Conservation (phyloP, 2,888 invertebrate species). For the Coelopa pilipes region DNA sequence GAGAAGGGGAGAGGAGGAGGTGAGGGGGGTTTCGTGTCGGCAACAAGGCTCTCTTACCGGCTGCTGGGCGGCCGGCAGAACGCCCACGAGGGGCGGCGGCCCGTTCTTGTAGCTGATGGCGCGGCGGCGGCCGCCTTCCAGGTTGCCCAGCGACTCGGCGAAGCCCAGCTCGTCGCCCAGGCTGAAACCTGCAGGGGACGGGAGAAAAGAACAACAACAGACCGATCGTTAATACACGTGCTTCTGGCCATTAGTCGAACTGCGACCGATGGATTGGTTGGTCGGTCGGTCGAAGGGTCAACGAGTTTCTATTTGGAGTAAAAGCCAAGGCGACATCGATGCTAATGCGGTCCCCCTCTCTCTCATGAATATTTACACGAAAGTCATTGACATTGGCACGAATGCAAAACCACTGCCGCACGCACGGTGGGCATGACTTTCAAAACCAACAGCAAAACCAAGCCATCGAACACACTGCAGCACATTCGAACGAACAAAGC, state of each 20-base stretch:
- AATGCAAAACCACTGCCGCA: too few species aligned
- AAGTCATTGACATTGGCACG: slow-evolving; percentile 59
- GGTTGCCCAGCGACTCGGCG: slow-evolving; percentile 82
- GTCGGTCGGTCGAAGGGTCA: neutral
- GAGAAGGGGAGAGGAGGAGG: neutral
- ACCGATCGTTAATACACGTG: too few species aligned
- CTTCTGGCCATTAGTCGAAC: too few species aligned
- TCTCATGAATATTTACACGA: neutral
- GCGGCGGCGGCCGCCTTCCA: slow-evolving; percentile 77
- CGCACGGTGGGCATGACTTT: neutral
- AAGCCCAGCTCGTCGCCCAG: slow-evolving; percentile 89
- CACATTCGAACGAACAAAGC: too few species aligned
- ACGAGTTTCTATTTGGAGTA: slow-evolving; percentile 14
- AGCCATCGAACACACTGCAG: too few species aligned
- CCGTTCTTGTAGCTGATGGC: slow-evolving; percentile 72
- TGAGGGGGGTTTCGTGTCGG: too few species aligned
- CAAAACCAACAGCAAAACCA: too few species aligned
- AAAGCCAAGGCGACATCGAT: slow-evolving; percentile 21
- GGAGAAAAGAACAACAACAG: neutral
- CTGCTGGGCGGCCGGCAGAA: slow-evolving; percentile 56
- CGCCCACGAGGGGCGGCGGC: slow-evolving; percentile 66
- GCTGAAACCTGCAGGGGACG: slow-evolving; percentile 75
- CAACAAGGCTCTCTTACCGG: slow-evolving; percentile 44
- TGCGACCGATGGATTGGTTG: too few species aligned
- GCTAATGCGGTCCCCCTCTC: neutral